A percentile compares a stretch with the other conserved stretches of the same genome.
These are phyloP conservation scores for Mycogona germanica DNA, from an alignment of 2,888 invertebrate species.

Conservation along the genomic window DNA sequence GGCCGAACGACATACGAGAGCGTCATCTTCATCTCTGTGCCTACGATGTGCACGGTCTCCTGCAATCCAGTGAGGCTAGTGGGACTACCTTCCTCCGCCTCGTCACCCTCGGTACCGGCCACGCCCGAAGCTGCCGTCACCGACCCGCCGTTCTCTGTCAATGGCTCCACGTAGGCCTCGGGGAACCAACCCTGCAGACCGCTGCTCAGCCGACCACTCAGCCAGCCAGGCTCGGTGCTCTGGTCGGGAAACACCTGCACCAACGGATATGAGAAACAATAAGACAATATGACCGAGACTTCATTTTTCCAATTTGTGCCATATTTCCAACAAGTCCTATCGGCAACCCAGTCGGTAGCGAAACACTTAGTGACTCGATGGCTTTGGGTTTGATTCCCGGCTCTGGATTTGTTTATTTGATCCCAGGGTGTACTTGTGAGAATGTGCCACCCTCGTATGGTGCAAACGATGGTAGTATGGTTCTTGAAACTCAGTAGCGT, in stretches of 20 bases:
- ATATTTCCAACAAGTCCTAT: too few relatives aligned
- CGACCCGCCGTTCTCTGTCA: constrained; percentile 14
- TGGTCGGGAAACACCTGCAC: constrained; percentile 40
- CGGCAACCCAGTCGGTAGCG: too few relatives aligned
- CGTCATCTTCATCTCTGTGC: constrained; percentile 26
- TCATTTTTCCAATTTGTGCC: too few relatives aligned
- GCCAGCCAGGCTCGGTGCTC: constrained; percentile 94
- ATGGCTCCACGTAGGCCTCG: constrained; percentile 73
- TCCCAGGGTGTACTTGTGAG: too few relatives aligned
- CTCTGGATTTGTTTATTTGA: too few relatives aligned
- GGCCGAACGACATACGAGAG: constrained; percentile 21
- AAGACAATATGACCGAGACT: too few relatives aligned
- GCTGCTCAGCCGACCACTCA: constrained; percentile 87
- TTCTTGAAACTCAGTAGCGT: too few relatives aligned
- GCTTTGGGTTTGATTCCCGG: too few relatives aligned
- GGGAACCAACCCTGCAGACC: constrained; percentile 98
- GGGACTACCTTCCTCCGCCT: constrained; percentile 1
- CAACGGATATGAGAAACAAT: neutral
- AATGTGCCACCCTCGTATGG: too few relatives aligned
- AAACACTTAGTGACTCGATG: too few relatives aligned
- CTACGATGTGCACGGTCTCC: constrained; percentile 26
- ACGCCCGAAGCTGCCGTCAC: constrained; percentile 8
- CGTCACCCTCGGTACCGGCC: neutral
- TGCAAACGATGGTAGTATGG: too few relatives aligned
- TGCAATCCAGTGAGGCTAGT: constrained; percentile 15